Base-by-base conservation (phyloP, 1,140 invertebrate genomes). In the Xylocopa sonorina region DNA sequence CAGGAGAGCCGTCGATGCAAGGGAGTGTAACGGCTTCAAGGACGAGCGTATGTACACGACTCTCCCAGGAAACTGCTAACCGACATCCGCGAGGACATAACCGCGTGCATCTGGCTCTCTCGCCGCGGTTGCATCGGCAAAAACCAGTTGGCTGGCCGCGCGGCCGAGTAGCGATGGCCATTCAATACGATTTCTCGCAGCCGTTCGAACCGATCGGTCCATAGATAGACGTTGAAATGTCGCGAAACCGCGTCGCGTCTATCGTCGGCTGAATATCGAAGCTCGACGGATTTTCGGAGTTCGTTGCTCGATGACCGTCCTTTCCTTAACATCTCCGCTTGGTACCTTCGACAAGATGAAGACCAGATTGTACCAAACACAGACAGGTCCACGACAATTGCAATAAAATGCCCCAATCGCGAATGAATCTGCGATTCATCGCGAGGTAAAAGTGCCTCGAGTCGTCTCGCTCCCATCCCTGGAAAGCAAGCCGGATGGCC, bases 61-160 rank as follows among this genome's bases (percentile, higher is more conserved):
- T 90, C 88, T 90, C 87, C 85, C 90, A 91, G 90, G 90, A 91
- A 92, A 91, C 89, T 88, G 85, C 83, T 89, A 89, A 86, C 85
- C 89, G 83, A 90, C 86, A 88, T 91, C 87, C 74, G 72, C 87
- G 81, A 86, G 82, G 86, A 88, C 86, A 82, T 79, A 72, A 51
- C n/a, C 79, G 82, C 75, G 72, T 80, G 84, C 81, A 82, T 88
- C 84, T 87, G 69, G 55, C 55, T 79, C 68, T 68, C 71, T 83
- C 78, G 73, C 76, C 78, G 71, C 80, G 82, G 74, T 75, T 80
- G 77, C 79, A 83, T 82, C 69, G 74, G 75, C 75, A 83, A 88
- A 88, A 88, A 88, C 87, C 85, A 85, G 87, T 89, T 77, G 71
- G 58, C 69, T 67, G 16, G 27, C 41, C 32, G 10, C 51, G 58